A percentile compares a stretch with the other conserved stretches of the same genome.
phyloP scores from a whole-genome alignment of 2,797 vertebrate species.

The Otolemur crassicaudatus region DNA sequence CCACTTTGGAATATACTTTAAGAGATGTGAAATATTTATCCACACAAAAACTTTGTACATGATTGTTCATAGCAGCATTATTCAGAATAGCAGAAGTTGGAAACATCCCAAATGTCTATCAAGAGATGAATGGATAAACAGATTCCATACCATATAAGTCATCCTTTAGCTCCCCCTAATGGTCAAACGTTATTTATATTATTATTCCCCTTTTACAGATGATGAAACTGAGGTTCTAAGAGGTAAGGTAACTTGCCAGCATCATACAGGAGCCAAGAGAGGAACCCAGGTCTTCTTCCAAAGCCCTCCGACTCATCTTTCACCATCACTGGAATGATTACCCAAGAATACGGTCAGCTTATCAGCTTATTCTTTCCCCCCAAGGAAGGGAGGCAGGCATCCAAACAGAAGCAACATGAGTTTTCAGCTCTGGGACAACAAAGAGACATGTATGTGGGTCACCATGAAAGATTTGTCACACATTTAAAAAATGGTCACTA shows the following conservation, averaged over 20 bases:
- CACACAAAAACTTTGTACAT: background rate
- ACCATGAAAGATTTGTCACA: background rate
- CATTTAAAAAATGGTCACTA: constrained; percentile 44
- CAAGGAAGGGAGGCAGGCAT: background rate
- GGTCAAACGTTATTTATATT: background rate
- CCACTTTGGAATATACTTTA: background rate
- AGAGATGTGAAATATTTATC: background rate
- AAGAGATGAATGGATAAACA: background rate
- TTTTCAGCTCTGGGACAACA: background rate
- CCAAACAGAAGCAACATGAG: background rate
- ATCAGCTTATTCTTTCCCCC: background rate
- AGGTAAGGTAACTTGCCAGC: background rate
- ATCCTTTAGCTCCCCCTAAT: constrained; percentile 37
- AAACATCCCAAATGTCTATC: background rate
- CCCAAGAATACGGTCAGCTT: background rate
- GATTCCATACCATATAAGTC: background rate
- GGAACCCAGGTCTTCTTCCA: background rate
- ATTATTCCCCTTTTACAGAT: background rate
- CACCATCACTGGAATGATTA: background rate
- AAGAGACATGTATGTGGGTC: background rate
- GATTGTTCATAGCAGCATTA: background rate
- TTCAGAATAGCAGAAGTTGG: background rate
- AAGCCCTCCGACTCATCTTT: background rate
- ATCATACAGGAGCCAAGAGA: background rate
- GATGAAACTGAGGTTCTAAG: constrained; percentile 25